Evolutionary conservation across 2,113 vertebrate species (phyloP).

Genomic region (Rafetus swinhoei): DNA sequence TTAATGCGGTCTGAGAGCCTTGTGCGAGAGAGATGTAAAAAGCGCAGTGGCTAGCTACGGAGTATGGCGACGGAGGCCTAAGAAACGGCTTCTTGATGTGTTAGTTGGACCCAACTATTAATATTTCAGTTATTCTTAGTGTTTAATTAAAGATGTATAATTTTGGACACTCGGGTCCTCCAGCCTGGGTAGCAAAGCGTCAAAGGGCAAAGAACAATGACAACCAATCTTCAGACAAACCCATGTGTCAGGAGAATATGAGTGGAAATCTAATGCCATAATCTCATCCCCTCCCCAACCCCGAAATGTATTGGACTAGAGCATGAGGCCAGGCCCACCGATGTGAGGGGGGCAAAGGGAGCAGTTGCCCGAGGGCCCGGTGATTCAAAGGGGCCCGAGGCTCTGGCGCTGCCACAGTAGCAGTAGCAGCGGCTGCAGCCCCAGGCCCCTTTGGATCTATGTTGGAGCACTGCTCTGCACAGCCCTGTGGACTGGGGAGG

Average conservation of each 20-base stretch:
- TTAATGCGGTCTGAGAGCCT: background rate
- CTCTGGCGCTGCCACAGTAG: no score
- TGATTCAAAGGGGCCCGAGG: no score
- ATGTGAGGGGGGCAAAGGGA: no score
- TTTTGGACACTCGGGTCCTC: slow-evolving; percentile 40
- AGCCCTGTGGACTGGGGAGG: no score
- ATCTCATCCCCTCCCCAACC: background rate
- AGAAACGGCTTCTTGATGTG: background rate
- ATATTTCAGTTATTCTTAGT: background rate
- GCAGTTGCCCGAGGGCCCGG: no score
- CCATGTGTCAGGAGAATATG: background rate
- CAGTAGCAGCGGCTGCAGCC: no score
- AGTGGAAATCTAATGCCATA: slow-evolving; percentile 12
- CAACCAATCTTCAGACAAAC: slow-evolving; percentile 27
- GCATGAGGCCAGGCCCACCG: slow-evolving; percentile 16
- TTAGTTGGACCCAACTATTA: background rate
- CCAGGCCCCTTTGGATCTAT: no score
- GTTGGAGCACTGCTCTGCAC: no score
- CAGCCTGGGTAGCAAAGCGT: background rate
- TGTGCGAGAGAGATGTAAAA: background rate
- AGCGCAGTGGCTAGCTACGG: background rate
- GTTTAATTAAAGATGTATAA: slow-evolving; percentile 17
- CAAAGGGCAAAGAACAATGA: slow-evolving; percentile 7
- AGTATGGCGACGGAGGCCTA: background rate
- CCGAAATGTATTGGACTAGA: background rate